Conservation (phyloP, 2,113 vertebrate species). For the Austrofundulus limnaeus region DNA sequence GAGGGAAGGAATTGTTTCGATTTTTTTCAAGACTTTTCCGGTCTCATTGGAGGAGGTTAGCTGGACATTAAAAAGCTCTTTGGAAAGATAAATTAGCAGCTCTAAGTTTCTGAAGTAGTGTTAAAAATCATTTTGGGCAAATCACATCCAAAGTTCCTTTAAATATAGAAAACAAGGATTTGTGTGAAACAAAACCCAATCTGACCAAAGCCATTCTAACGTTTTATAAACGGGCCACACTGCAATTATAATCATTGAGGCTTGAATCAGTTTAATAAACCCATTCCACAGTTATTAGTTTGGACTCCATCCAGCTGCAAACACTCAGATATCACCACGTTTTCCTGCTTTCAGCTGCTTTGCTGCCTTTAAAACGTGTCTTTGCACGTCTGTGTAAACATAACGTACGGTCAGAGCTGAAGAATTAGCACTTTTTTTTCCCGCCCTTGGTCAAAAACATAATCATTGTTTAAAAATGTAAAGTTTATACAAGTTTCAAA, state of each 20-base stretch:
- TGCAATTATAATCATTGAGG: too few species aligned
- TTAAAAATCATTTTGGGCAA: too few species aligned
- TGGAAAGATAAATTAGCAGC: too few species aligned
- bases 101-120: too few species aligned
- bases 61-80: background rate
- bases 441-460: background rate
- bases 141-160: too few species aligned
- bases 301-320: slow-evolving; percentile 11
- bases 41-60: too few species aligned
- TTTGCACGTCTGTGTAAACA: slow-evolving; percentile 26
- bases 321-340: slow-evolving; percentile 5
- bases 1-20: background rate
- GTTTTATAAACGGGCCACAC: too few species aligned
- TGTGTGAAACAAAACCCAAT: background rate
- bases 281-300: background rate
- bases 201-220: background rate
- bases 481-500: slow-evolving; percentile 7
- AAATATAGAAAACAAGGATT: too few species aligned
- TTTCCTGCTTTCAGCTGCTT: slow-evolving; percentile 16
- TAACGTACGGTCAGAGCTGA: background rate
- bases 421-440: background rate
- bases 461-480: background rate
- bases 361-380: slow-evolving; percentile 11
- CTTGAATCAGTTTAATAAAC: background rate
- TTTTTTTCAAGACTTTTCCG: background rate